phyloP scores from a whole-genome alignment of 2,113 vertebrate species.

The Alligator sinensis region DNA sequence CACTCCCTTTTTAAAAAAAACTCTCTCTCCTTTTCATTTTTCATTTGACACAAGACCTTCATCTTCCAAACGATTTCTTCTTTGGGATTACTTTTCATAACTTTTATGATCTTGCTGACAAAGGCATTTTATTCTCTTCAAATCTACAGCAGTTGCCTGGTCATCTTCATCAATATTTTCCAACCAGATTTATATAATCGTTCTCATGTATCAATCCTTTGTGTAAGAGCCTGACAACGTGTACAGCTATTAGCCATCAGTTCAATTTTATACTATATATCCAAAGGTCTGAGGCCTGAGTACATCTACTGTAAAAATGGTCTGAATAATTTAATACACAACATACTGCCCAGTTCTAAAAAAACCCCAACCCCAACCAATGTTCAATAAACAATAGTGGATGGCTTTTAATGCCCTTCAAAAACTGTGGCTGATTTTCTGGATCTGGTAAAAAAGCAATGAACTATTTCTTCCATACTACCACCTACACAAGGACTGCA shows the following conservation, averaged over 20 bases:
- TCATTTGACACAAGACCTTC: not conserved
- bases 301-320: not conserved
- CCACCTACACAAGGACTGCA: not conserved
- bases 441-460: fast-evolving
- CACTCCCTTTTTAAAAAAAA: not conserved
- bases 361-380: not conserved
- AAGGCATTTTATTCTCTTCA: constrained; percentile 5
- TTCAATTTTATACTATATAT: not conserved
- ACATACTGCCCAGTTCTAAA: not conserved
- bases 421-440: not conserved
- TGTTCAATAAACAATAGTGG: fast-evolving
- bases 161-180: not conserved
- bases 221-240: constrained; percentile 20
- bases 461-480: not conserved
- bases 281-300: constrained; percentile 1
- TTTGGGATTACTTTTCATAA: not conserved
- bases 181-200: not conserved
- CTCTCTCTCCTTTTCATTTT: not conserved
- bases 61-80: not conserved
- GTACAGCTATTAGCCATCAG: constrained; percentile 15
- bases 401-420: not conserved
- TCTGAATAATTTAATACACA: not conserved
- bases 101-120: not conserved
- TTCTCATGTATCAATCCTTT: not conserved
- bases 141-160: not conserved